phyloP scores from a whole-genome alignment of 2,888 invertebrate genomes.

The Drepanosiphum platanoidis region DNA sequence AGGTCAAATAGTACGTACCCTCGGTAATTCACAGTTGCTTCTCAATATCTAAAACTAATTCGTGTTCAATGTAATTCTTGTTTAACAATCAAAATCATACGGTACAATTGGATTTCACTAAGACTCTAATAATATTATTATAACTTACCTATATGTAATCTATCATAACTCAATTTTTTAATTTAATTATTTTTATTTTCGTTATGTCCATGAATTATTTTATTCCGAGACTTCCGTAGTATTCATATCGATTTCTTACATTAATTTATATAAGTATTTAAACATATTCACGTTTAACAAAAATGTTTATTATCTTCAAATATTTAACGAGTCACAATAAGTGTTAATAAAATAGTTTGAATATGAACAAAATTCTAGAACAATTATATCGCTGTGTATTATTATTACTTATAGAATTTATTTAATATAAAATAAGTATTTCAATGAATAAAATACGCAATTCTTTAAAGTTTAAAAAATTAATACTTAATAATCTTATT shows the following conservation, averaged over 20 bases:
- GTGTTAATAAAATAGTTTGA: too few species aligned
- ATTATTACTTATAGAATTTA: background rate
- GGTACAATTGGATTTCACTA: background rate
- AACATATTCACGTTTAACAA: too few species aligned
- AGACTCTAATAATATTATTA: background rate
- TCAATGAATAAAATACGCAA: too few species aligned
- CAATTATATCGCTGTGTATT: background rate
- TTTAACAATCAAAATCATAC: background rate
- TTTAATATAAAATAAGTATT: background rate
- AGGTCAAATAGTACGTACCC: slow-evolving; percentile 31
- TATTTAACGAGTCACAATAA: too few species aligned
- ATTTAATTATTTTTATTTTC: background rate
- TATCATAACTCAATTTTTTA: too few species aligned
- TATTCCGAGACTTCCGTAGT: too few species aligned
- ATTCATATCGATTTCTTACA: too few species aligned
- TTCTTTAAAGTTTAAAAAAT: background rate
- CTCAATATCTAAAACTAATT: background rate
- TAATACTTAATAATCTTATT: background rate
- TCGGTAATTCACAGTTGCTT: background rate
- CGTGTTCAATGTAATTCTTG: background rate
- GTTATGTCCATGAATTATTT: too few species aligned
- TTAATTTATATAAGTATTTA: too few species aligned
- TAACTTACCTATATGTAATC: too few species aligned
- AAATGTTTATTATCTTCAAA: too few species aligned
- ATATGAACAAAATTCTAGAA: too few species aligned